Base-by-base conservation (phyloP, 2,797 vertebrate genomes). In the Dromococcyx pavoninus region DNA sequence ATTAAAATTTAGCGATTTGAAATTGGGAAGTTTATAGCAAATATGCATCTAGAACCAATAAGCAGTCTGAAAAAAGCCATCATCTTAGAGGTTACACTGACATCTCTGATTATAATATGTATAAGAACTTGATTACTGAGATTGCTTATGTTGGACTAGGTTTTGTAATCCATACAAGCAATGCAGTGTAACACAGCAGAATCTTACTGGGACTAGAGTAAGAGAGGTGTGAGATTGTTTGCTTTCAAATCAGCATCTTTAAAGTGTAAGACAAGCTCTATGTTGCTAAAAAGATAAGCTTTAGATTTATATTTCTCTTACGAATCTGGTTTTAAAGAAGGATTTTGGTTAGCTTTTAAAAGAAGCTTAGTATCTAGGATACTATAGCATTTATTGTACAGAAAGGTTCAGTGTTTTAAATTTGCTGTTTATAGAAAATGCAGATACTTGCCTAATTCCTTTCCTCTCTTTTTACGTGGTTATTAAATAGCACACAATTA, bases 401-500 rank as follows among this genome's bases (percentile, higher is more conserved):
- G 48, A 85, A 64, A 35, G 28, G 14, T 79, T 65, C 9, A 62
- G 6, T 43, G 30, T 41, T 64, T 71, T 75, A n/a, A 62, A 65
- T 89, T 65, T 58, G 11, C 27, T 75, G 0, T 56, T 65, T 76
- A 44, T 13, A 64, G 30, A 61, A 71, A 76, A 24, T 32, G 28
- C 33, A 33, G 33, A n/a, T 62, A 70, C 28, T 21, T 67, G 35
- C 41, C 39, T 33, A 74, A 79, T 79, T 66, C 23, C 19, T 86
- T 64, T 85, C 60, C 33, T 70, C n/a, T 57, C 43, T 70, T 88
- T 94, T 43, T 87, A 13, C 86, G 11, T 60, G 46, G 41, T 91
- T 95, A 74, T 83, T 78, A 85, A 91, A 46, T 88, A 85, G 62
- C 75, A 57, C 95, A 96, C 81, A 93, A 94, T 95, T 91, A 56